phyloP scores from a whole-genome alignment of 2,888 invertebrate genomes.

The Nebria salina region DNA sequence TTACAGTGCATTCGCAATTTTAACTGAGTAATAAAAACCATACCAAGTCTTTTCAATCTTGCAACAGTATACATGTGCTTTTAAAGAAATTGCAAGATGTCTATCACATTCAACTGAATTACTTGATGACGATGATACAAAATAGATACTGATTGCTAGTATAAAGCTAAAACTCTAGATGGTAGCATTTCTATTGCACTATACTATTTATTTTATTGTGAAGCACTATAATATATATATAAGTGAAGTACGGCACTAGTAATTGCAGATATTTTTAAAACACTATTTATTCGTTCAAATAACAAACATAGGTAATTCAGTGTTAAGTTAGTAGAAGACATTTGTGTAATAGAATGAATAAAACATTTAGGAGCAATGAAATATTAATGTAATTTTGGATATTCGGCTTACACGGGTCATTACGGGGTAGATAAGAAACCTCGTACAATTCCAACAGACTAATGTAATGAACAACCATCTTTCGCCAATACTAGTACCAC shows the following conservation, averaged over 20 bases:
- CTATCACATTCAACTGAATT: slow-evolving; percentile 4
- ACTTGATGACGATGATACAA: not conserved
- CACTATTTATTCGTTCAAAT: no score
- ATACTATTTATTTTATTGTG: no score
- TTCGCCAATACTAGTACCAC: no score
- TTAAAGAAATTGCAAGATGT: slow-evolving; percentile 21
- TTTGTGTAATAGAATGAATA: slow-evolving; percentile 15
- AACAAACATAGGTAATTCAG: no score
- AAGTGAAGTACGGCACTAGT: no score
- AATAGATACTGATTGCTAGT: not conserved
- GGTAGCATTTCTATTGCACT: no score
- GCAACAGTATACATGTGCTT: not conserved
- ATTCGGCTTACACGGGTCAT: slow-evolving; percentile 38
- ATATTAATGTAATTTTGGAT: slow-evolving; percentile 29
- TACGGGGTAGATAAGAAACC: slow-evolving; percentile 30
- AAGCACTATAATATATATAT: no score
- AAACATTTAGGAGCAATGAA: slow-evolving; percentile 34
- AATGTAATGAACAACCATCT: not conserved
- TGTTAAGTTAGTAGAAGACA: no score
- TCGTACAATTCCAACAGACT: not conserved
- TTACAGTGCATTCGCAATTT: slow-evolving; percentile 14
- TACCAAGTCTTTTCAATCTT: not conserved
- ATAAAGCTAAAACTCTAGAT: slow-evolving; percentile 14
- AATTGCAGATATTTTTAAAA: no score
- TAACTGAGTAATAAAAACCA: slow-evolving; percentile 6